Conservation (phyloP, 2,797 vertebrate species). For the Alcedo atthis region DNA sequence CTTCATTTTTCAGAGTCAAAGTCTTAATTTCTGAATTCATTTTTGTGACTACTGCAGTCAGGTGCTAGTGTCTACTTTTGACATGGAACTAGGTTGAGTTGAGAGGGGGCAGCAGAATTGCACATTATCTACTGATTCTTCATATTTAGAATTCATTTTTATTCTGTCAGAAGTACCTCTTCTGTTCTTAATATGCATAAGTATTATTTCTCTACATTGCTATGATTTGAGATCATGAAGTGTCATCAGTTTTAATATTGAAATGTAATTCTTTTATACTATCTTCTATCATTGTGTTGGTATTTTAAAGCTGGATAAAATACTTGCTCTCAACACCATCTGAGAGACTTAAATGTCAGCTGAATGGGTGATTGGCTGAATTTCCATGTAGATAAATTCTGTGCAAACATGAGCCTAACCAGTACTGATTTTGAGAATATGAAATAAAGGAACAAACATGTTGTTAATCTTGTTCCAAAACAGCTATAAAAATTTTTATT, state of each 20-base stretch:
- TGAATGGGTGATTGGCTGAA: background rate
- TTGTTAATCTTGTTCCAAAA: background rate
- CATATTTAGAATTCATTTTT: background rate
- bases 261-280: background rate
- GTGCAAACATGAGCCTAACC: background rate
- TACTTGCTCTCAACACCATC: background rate
- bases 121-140: background rate
- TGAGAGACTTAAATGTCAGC: background rate
- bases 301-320: background rate
- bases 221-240: background rate
- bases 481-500: background rate
- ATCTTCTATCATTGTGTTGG: background rate
- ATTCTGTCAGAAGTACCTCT: background rate
- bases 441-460: background rate
- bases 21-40: background rate
- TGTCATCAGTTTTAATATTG: background rate
- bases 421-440: background rate
- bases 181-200: background rate
- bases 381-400: background rate
- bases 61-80: background rate
- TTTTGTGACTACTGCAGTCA: background rate
- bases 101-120: background rate
- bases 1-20: background rate
- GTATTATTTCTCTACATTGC: background rate
- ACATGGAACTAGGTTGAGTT: background rate